A percentile compares a stretch with the other conserved stretches of the same genome.
phyloP scores from a whole-genome alignment of 2,888 invertebrate genomes.

The Drosophila bunnanda region DNA sequence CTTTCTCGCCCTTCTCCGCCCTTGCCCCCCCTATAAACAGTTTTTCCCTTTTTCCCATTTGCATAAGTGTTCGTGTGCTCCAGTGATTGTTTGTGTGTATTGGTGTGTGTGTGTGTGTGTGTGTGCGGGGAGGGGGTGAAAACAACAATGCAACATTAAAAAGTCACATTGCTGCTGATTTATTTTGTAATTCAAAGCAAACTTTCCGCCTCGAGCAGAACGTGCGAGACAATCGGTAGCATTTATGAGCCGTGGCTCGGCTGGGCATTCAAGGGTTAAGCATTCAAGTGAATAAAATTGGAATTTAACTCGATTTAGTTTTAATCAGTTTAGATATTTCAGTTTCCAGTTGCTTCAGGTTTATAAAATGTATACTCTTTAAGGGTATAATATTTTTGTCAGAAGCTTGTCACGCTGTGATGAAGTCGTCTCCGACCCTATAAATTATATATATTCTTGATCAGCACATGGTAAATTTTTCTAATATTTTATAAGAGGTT shows the following conservation, averaged over 20 bases:
- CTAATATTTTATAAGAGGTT: no score
- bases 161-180: conserved; percentile 80
- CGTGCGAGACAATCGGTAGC: conserved; percentile 65
- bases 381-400: no score
- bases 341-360: not conserved
- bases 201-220: conserved; percentile 63
- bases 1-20: conserved; percentile 58
- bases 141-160: conserved; percentile 75
- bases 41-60: conserved; percentile 54
- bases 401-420: no score
- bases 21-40: conserved; percentile 66
- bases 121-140: conserved; percentile 28
- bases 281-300: not conserved
- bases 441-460: no score
- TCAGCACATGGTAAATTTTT: no score
- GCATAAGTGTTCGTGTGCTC: conserved; percentile 42
- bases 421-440: no score
- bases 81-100: conserved; percentile 14
- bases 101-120: conserved; percentile 1
- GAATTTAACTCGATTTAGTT: not conserved
- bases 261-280: conserved; percentile 26
- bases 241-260: conserved; percentile 67
- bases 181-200: conserved; percentile 76
- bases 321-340: not conserved
- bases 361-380: no score